phyloP scores from a whole-genome alignment of 2,888 invertebrate genomes.

The Pyrrhia umbra region DNA sequence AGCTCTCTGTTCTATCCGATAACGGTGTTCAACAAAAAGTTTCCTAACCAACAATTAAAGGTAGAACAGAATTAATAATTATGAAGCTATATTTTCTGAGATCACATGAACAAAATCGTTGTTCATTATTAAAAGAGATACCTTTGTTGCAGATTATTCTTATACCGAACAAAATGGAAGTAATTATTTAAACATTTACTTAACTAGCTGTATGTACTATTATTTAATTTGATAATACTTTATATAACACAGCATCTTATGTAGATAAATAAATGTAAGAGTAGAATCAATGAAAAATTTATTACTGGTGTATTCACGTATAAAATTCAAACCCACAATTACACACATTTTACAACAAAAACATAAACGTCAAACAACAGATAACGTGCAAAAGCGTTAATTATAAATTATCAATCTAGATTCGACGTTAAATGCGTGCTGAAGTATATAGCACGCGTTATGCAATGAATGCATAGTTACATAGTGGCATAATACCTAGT shows the following conservation, averaged over 20 bases:
- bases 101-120: background rate
- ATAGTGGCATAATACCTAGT: constrained; percentile 74
- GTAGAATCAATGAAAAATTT: too few species aligned
- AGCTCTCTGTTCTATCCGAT: constrained; percentile 34
- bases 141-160: background rate
- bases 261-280: too few species aligned
- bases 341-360: background rate
- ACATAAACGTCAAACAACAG: background rate
- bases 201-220: too few species aligned
- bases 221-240: too few species aligned
- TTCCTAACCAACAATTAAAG: constrained; percentile 36
- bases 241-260: too few species aligned
- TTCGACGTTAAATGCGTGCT: constrained; percentile 49
- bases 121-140: background rate
- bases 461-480: constrained; percentile 75
- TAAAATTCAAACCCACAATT: background rate
- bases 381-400: constrained; percentile 25
- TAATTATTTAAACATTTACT: too few species aligned
- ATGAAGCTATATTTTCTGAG: background rate
- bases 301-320: background rate
- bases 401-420: constrained; percentile 34
- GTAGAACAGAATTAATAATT: background rate
- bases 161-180: background rate
- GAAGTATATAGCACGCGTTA: constrained; percentile 68
- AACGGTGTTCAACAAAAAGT: constrained; percentile 58